Evolutionary conservation across 2,888 invertebrate genomes (phyloP).

Genomic region (Dolichopus griseipennis): DNA sequence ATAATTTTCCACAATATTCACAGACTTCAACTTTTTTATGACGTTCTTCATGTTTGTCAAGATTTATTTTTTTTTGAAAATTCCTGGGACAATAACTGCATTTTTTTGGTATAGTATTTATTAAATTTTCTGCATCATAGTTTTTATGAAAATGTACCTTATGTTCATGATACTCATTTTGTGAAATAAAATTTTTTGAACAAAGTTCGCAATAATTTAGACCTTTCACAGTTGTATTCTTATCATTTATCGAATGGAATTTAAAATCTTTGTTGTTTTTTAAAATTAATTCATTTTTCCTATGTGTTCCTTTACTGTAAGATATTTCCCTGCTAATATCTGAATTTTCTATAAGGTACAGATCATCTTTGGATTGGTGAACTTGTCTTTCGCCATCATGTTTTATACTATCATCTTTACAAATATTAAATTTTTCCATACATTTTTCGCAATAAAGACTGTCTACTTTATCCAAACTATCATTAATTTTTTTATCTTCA

Average conservation of each 20-base stretch:
- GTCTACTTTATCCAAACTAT: too few relatives aligned
- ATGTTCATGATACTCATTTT: not conserved
- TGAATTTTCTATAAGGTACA: too few relatives aligned
- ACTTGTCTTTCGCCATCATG: too few relatives aligned
- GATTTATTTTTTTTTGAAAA: not conserved
- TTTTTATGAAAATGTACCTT: not conserved
- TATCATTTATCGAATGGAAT: not conserved
- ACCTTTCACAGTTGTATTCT: not conserved
- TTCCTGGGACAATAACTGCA: not conserved
- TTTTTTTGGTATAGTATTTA: not conserved
- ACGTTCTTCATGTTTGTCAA: slow-evolving; percentile 4
- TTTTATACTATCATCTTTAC: too few relatives aligned
- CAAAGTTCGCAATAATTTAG: not conserved
- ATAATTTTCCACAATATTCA: not conserved
- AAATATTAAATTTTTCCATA: too few relatives aligned
- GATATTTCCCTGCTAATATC: too few relatives aligned
- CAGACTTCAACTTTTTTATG: not conserved
- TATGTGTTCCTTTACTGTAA: too few relatives aligned
- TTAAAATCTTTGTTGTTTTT: not conserved
- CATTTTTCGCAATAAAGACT: too few relatives aligned
- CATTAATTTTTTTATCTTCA: too few relatives aligned
- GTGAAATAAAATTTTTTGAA: not conserved
- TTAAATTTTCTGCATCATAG: not conserved
- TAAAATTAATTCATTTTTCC: too few relatives aligned
- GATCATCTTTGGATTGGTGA: too few relatives aligned